These are phyloP conservation scores for Takifugu bimaculatus DNA, from an alignment of 2,113 vertebrate species.

Conservation along the genomic window DNA sequence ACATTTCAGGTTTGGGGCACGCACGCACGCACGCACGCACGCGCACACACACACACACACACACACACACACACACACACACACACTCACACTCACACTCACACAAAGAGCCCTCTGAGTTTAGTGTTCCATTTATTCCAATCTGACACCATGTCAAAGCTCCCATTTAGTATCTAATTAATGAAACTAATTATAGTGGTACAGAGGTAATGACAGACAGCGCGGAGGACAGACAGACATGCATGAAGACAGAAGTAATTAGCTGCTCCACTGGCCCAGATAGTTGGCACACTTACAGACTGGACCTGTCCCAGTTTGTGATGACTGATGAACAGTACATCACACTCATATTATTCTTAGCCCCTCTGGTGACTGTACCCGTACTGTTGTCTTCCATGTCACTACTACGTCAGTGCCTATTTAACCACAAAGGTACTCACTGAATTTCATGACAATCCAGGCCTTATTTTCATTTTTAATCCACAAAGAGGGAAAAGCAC, in stretches of 20 bases:
- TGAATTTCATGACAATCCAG: too few species aligned
- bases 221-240: constrained; percentile 9
- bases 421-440: too few species aligned
- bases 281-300: constrained; percentile 37
- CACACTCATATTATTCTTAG: too few species aligned
- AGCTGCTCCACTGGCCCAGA: constrained; percentile 59
- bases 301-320: constrained; percentile 34
- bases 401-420: background rate
- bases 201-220: constrained; percentile 14
- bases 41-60: background rate
- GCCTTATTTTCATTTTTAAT: too few species aligned
- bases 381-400: too few species aligned
- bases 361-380: too few species aligned
- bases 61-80: too few species aligned
- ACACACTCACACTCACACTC: too few species aligned
- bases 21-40: background rate
- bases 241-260: constrained; percentile 34
- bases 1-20: background rate
- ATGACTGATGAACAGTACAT: constrained; percentile 11
- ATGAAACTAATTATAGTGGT: constrained; percentile 50
- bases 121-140: background rate
- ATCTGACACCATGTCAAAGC: constrained; percentile 17
- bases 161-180: constrained; percentile 56
- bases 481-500: too few species aligned
- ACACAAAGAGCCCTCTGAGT: background rate